Base-by-base conservation (phyloP, 2,113 vertebrate species). In the Notarius lentiginosus region DNA sequence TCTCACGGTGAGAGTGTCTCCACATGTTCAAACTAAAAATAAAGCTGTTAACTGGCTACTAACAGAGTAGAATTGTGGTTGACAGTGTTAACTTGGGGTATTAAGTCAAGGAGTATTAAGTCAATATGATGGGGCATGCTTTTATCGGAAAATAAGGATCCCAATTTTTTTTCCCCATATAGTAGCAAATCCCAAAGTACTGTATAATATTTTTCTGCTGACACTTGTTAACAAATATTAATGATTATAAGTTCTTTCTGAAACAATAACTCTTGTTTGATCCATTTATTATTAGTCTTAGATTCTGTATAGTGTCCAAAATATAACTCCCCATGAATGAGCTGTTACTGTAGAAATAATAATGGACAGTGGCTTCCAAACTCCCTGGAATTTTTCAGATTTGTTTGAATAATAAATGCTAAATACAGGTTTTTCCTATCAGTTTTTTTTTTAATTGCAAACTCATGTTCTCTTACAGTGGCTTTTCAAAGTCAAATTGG, bases 1-100 rank as follows among this genome's bases (percentile, higher is more conserved):
- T 81, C 94, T 98, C 88, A 95, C 95, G 95, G 97, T 97, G 91
- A 96, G 11, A 22, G 17, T 15, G 17, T 68, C 18, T 66, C 14
- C 20, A 63, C 7, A 24, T 53, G 15, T 18, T 51, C 5, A 75
- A 53, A n/a, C 11, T n/a, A 24, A 51, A n/a, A 24, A 0, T 24
- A n/a, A 15, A 11, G 27, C 12, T 61, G 22, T 2, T 56, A 41
- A 20, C 27, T 55, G 27, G n/a, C 18, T 58, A 41, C 5, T 58
- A 2, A 49, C 51, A 10, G 17, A 41, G 10, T 20, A 7, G 51
- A 68, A 20, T 7, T 12, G 8, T 83, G 9, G 30, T 72, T 66
- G 76, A n/a, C 4, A 30, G 27, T 68, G n/a, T 68, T 68, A 41
- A 20, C 7, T 4, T 70, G 8, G 68, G 20, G 72, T 47, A 51